Evolutionary conservation across 1,140 invertebrate species (phyloP).

Genomic region (Chrysopa pallens): DNA sequence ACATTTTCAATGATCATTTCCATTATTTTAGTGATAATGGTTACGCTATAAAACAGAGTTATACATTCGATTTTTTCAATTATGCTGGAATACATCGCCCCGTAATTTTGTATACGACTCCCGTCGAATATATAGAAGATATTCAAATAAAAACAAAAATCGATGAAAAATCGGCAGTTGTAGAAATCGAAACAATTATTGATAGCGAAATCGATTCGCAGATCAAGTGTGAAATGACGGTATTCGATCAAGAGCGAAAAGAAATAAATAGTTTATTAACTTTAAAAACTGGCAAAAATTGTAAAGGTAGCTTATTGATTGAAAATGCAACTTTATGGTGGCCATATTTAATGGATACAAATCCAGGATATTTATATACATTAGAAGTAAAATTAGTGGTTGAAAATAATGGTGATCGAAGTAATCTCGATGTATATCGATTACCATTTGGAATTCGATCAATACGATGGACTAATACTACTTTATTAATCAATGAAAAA

Average conservation of each 20-base stretch:
- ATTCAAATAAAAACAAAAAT: conserved; percentile 50
- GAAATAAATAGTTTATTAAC: no score
- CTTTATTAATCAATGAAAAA: conserved; percentile 65
- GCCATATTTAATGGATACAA: conserved; percentile 72
- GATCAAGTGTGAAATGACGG: no score
- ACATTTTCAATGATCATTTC: neutral
- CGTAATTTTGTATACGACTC: conserved; percentile 77
- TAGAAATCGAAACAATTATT: no score
- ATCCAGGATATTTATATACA: conserved; percentile 50
- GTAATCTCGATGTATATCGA: conserved; percentile 53
- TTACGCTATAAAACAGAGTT: conserved; percentile 51
- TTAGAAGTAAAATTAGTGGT: conserved; percentile 10
- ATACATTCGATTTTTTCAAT: conserved; percentile 95
- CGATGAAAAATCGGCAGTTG: no score
- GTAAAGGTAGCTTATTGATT: conserved; percentile 35
- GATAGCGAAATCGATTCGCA: no score
- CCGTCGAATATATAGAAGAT: conserved; percentile 65
- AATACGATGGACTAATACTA: conserved; percentile 53
- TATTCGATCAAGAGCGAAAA: no score
- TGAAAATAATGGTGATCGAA: neutral
- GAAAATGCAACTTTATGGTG: conserved; percentile 73
- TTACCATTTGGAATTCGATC: conserved; percentile 74
- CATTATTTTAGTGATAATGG: conserved; percentile 35
- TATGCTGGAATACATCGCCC: conserved; percentile 92
- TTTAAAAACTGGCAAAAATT: neutral